Conservation (phyloP, 2,888 invertebrate species). For the Pteria penguin region DNA sequence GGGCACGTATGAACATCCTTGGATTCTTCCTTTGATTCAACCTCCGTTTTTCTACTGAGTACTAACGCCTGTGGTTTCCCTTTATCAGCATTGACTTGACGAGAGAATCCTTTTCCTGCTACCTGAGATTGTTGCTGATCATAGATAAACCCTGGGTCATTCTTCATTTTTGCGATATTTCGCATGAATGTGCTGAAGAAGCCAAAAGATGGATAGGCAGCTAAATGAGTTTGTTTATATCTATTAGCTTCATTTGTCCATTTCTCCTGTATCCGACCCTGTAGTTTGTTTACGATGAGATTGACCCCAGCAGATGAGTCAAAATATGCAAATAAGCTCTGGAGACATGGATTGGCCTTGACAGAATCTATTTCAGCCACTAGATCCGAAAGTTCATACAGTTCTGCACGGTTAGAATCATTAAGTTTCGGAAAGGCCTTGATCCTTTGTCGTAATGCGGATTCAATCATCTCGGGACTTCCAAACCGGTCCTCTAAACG, state of each 20-base stretch:
- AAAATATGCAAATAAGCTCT: neutral
- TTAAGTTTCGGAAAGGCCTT: neutral
- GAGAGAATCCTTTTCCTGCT: neutral
- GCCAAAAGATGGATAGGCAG: neutral
- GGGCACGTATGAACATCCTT: neutral
- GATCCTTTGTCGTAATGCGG: neutral
- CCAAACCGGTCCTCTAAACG: neutral
- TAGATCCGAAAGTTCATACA: neutral
- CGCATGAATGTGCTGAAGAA: slow-evolving; percentile 1
- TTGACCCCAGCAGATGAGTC: neutral
- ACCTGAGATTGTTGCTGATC: neutral
- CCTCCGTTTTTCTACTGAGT: neutral
- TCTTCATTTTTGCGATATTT: neutral
- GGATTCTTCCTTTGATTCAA: neutral
- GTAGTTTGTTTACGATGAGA: slow-evolving; percentile 1
- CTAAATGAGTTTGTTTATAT: neutral
- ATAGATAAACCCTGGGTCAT: slow-evolving; percentile 15
- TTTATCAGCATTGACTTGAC: neutral
- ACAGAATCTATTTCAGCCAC: neutral
- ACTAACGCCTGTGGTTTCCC: neutral
- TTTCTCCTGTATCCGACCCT: neutral
- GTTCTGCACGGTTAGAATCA: neutral
- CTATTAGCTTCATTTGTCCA: neutral
- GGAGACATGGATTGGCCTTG: neutral
- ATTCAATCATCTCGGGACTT: neutral